Percentiles rank a stretch among this genome's conserved stretches.
Evolutionary conservation across 2,888 invertebrate genomes (phyloP).

Genomic region (Drosophila quinaria): DNA sequence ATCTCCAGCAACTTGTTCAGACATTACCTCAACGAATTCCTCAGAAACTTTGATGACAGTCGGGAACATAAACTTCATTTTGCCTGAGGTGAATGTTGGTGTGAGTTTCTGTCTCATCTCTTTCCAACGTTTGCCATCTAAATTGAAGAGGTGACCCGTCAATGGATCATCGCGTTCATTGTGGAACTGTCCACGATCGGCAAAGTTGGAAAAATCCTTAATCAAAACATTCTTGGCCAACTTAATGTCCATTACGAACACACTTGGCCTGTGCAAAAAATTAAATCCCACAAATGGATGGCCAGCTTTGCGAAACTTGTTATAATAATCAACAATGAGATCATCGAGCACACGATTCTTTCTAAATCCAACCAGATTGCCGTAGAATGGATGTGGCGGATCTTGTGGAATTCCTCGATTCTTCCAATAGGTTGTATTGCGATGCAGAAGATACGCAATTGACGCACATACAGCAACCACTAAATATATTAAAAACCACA

Average conservation of each 20-base stretch:
- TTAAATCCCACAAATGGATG: not conserved
- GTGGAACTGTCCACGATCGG: not conserved
- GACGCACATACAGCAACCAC: not conserved
- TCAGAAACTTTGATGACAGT: not conserved
- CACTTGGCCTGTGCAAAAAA: not conserved
- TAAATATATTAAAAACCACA: not conserved
- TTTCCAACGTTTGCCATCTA: not conserved
- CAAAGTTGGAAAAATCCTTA: slow-evolving; percentile 1
- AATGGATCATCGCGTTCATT: not conserved
- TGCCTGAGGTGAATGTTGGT: not conserved
- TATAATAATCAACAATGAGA: not conserved
- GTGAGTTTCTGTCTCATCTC: not conserved
- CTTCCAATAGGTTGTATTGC: not conserved
- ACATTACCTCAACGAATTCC: not conserved
- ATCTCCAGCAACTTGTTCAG: not conserved
- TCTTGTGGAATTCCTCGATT: slow-evolving; percentile 1
- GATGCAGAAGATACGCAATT: not conserved
- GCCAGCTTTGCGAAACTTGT: not conserved
- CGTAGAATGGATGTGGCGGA: slow-evolving; percentile 2
- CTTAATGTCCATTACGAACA: not conserved
- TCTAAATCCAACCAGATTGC: not conserved
- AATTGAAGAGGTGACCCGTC: not conserved
- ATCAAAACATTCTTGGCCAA: not conserved
- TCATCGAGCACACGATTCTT: not conserved
- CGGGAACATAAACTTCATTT: not conserved